phyloP scores from a whole-genome alignment of 2,888 invertebrate species.

The Diaprepes abbreviatus region DNA sequence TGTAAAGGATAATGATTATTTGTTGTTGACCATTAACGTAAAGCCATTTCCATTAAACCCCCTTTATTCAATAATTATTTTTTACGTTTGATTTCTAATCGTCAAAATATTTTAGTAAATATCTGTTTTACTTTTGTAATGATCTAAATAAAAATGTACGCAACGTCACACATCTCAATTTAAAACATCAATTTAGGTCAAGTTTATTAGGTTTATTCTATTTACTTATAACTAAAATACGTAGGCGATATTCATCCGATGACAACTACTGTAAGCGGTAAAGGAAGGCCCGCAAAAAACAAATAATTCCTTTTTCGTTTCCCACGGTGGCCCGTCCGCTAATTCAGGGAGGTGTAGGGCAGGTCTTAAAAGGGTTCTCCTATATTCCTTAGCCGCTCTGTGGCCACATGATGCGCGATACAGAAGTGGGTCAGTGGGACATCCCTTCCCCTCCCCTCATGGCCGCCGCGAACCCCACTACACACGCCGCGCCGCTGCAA shows the following conservation, averaged over 20 bases:
- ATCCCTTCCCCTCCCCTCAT: constrained; percentile 69
- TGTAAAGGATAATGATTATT: constrained; percentile 26
- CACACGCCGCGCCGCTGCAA: constrained; percentile 49
- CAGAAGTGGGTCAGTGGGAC: constrained; percentile 90
- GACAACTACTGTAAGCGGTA: constrained; percentile 6
- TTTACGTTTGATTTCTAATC: neutral
- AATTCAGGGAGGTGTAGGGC: constrained; percentile 51
- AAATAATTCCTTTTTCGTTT: constrained; percentile 13
- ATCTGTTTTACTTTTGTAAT: too few species aligned
- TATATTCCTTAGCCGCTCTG: constrained; percentile 49
- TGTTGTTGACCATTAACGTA: constrained; percentile 29
- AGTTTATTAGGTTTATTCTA: constrained; percentile 16
- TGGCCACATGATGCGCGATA: constrained; percentile 72
- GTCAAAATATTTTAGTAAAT: neutral
- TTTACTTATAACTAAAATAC: neutral
- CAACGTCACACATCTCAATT: neutral
- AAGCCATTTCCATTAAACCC: constrained; percentile 7
- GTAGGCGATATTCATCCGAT: neutral
- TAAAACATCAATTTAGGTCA: neutral
- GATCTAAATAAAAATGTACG: neutral
- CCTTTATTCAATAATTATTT: neutral
- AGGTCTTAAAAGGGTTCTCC: constrained; percentile 49
- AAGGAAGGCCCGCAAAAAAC: neutral
- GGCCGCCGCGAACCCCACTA: constrained; percentile 55
- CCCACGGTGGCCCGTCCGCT: constrained; percentile 18